Conservation (phyloP, 2,113 vertebrate species). For the Microtus montanus region DNA sequence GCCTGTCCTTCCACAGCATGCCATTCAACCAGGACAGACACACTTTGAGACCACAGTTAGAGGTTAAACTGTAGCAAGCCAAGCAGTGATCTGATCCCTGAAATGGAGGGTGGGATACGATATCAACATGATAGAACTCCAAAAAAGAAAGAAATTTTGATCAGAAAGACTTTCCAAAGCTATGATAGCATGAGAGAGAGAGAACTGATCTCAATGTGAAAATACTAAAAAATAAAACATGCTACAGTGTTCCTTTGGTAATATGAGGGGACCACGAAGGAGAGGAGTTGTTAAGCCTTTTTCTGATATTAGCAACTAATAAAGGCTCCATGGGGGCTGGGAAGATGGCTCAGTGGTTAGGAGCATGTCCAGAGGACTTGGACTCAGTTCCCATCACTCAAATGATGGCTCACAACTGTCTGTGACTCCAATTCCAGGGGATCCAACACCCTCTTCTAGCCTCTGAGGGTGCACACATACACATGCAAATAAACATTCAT, state of each 20-base stretch:
- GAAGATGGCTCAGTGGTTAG: background rate
- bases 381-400: background rate
- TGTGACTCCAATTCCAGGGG: background rate
- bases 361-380: background rate
- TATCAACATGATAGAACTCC: background rate
- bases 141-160: slow-evolving; percentile 30
- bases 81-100: slow-evolving; percentile 40
- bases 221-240: background rate
- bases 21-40: background rate
- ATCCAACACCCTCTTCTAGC: background rate
- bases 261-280: background rate
- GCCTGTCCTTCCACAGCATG: background rate
- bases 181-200: background rate
- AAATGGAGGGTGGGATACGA: background rate
- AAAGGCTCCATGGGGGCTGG: background rate
- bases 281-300: background rate
- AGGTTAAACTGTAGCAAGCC: slow-evolving; percentile 31
- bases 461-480: background rate
- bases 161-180: slow-evolving; percentile 33
- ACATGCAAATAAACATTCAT: background rate
- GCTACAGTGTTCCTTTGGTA: background rate
- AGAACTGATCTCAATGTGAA: background rate
- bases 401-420: background rate
- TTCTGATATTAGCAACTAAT: slow-evolving; percentile 19
- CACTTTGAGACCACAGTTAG: slow-evolving; percentile 40